Evolutionary conservation across 2,888 invertebrate genomes (phyloP).

Genomic region (Scaptomyza cyrtandrae): DNA sequence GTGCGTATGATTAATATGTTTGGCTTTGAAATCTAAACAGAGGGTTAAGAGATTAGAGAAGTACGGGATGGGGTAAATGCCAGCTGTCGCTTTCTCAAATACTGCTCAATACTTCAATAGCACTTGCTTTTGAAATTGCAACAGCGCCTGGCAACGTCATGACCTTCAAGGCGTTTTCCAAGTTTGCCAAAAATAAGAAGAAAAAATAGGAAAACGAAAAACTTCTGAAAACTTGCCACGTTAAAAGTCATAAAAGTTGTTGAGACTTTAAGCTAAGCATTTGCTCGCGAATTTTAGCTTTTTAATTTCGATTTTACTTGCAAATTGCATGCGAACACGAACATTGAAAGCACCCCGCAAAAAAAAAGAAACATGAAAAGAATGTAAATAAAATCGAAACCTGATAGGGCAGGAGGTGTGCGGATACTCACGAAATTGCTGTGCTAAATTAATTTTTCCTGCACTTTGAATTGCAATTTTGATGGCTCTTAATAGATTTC

Average conservation of each 20-base stretch:
- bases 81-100: constrained; percentile 42
- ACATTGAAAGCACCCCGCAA: constrained; percentile 24
- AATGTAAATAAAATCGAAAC: constrained; percentile 26
- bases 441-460: constrained; percentile 43
- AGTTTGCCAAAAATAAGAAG: constrained; percentile 30
- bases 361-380: constrained; percentile 3
- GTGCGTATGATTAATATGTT: constrained; percentile 71
- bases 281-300: constrained; percentile 56
- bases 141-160: background rate
- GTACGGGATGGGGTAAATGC: background rate
- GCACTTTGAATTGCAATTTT: constrained; percentile 40
- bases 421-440: constrained; percentile 4
- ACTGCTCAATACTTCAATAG: constrained; percentile 31
- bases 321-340: constrained; percentile 81
- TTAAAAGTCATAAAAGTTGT: constrained; percentile 47
- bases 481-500: constrained; percentile 86
- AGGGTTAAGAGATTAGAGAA: background rate
- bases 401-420: too few species aligned
- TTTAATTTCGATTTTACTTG: constrained; percentile 70
- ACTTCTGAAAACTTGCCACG: constrained; percentile 39
- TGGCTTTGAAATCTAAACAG: background rate
- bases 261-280: constrained; percentile 62
- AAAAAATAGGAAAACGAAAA: background rate
- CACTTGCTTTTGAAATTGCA: constrained; percentile 30
- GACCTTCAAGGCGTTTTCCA: constrained; percentile 44